A percentile compares a stretch with the other conserved stretches of the same genome.
Evolutionary conservation across 2,113 vertebrate genomes (phyloP).

Genomic region (Gobius niger): DNA sequence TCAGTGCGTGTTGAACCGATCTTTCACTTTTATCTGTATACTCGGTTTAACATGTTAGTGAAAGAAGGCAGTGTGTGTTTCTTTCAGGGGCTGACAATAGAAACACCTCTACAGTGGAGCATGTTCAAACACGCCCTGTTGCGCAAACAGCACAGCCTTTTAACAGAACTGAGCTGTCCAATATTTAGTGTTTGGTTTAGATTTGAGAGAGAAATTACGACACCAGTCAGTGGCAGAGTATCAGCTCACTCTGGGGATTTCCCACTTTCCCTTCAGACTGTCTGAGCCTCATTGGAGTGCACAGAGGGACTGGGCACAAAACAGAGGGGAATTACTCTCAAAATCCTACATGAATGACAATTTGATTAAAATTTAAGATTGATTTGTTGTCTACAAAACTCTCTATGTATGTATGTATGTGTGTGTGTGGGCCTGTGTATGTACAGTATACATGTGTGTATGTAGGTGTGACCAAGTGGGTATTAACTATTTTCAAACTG

Average conservation of each 20-base stretch:
- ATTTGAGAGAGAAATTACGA: slow-evolving; percentile 58
- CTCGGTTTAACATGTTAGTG: not conserved
- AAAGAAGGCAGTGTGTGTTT: slow-evolving; percentile 7
- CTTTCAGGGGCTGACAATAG: slow-evolving; percentile 18
- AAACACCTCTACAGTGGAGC: slow-evolving; percentile 35
- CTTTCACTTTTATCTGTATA: not conserved
- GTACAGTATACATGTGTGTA: no score
- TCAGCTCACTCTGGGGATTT: slow-evolving; percentile 53
- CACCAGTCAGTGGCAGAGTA: slow-evolving; percentile 43
- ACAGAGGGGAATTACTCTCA: slow-evolving; percentile 14
- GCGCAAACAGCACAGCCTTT: slow-evolving; percentile 63
- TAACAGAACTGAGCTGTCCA: slow-evolving; percentile 62
- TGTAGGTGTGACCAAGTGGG: no score
- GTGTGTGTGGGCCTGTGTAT: no score
- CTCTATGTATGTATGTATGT: no score
- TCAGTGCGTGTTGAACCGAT: not conserved
- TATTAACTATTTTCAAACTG: no score
- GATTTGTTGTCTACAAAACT: no score
- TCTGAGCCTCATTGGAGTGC: slow-evolving; percentile 34
- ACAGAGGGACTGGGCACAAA: slow-evolving; percentile 14
- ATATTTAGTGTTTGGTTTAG: slow-evolving; percentile 71
- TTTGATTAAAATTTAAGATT: not conserved
- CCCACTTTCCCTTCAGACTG: slow-evolving; percentile 51
- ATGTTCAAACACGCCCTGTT: slow-evolving; percentile 58
- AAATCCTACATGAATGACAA: not conserved